These are phyloP conservation scores for Panulirus ornatus DNA, from an alignment of 1,140 invertebrate species.

Conservation along the genomic window DNA sequence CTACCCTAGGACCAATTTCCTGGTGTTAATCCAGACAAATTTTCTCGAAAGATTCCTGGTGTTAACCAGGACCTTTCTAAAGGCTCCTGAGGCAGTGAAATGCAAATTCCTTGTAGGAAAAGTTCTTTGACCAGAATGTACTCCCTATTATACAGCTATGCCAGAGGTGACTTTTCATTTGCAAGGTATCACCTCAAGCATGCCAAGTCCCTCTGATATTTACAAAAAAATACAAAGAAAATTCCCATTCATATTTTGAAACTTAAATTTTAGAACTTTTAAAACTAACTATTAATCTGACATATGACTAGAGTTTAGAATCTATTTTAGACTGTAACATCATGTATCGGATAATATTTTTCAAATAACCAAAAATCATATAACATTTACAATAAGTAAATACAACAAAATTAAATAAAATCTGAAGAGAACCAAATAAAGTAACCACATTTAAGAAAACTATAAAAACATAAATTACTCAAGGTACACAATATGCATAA, in stretches of 20 bases:
- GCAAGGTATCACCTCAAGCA: no score
- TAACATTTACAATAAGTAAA: constrained; percentile 25
- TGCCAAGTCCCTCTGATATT: constrained; percentile 37
- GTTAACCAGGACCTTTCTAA: no score
- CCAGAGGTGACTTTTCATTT: no score
- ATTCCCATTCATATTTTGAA: constrained; percentile 17
- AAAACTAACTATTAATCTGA: constrained; percentile 36
- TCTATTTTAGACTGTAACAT: constrained; percentile 41
- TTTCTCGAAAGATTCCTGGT: no score
- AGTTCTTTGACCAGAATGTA: no score
- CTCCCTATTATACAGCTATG: no score
- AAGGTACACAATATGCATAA: not conserved
- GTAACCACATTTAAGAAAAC: not conserved
- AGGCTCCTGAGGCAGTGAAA: no score
- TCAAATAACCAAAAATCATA: constrained; percentile 8
- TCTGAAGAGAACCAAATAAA: constrained; percentile 33
- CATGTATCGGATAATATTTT: not conserved
- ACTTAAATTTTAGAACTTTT: constrained; percentile 48
- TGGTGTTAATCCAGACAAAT: no score
- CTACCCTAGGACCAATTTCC: no score
- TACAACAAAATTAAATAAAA: not conserved
- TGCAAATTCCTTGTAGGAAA: no score
- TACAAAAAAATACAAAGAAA: constrained; percentile 12
- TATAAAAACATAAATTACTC: not conserved
- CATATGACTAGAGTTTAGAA: constrained; percentile 61